Evolutionary conservation across 2,797 vertebrate genomes (phyloP), one percentile per base, ranked within the genome.

Genomic region (Sebastes cheni): DNA sequence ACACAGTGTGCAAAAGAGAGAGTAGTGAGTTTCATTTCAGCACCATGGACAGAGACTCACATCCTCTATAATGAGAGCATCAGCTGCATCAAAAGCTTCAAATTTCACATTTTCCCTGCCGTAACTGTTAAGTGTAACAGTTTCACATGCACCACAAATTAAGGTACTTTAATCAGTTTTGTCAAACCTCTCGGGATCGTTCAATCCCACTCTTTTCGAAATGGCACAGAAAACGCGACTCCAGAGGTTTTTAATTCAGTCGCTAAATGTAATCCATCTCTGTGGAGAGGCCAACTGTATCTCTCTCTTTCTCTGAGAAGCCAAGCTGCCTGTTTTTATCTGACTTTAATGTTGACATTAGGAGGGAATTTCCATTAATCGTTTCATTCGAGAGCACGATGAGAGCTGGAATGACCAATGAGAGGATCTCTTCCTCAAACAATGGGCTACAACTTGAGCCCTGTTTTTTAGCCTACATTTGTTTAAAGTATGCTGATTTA

Each of bases 31-130:
- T 65, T 18, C 1, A 32, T 79, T 93, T 93, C 91, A 94, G 94
- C 54, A 93, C 93, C 92, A 91, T 8, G 91, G 92, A 94, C 89
- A 95, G 92, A 76, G 86, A 77, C 72, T 7, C 55, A 20, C 4
- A 55, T 1, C 2, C 5, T 11, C 16, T 10, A 22, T 22, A 70
- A 13, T 25, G 4, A 39, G 4, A 72, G 25, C 25, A 60, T 46
- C 22, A 18, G 23, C 9, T 32, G 46, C 42, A 60, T 27, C 10
- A 30, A 52, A 42, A 62, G 22, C 11, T 80, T 20, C 22, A 50
- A 1, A n/a, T 67, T 25, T 75, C 36, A 22, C 18, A 20, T 67
- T 78, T 79, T 32, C 34, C n/a, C 56, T 32, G 18, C 25, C 25
- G 5, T 61, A 32, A 61, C 27, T 54, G 10, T 67, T 64, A 54